These are phyloP conservation scores for Paramuricea clavata DNA, from an alignment of 92 coral and sea anemone species.

Conservation along the genomic window DNA sequence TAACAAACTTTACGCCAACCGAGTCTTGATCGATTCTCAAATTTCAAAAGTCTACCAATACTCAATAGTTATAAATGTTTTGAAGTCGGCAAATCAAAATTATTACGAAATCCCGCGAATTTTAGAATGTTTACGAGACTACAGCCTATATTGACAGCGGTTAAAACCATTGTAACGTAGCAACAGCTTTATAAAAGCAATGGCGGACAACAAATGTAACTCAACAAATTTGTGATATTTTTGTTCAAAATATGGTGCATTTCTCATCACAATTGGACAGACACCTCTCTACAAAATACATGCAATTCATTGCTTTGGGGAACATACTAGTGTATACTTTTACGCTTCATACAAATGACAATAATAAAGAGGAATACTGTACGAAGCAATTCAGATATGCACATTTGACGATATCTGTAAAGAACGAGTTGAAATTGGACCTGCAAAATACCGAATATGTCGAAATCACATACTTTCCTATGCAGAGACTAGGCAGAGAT, in stretches of 20 bases:
- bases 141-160: not conserved
- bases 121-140: not conserved
- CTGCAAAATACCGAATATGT: not conserved
- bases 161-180: conserved; percentile 24
- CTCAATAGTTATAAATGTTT: no score
- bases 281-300: not conserved
- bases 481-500: not conserved
- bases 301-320: conserved; percentile 10
- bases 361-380: not conserved
- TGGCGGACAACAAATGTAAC: not conserved
- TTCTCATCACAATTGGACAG: conserved; percentile 4
- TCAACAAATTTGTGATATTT: not conserved
- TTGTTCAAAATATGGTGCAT: conserved; percentile 5
- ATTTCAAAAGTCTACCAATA: no score
- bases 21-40: no score
- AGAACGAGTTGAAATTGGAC: conserved; percentile 3
- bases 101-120: no score
- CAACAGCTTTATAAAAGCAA: conserved; percentile 11
- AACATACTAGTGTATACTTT: conserved; percentile 8
- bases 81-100: no score
- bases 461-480: conserved; percentile 22
- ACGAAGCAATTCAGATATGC: conserved; percentile 16
- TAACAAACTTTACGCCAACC: no score
- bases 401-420: not conserved
- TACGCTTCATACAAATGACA: not conserved